Percentiles rank a stretch among this genome's conserved stretches.
phyloP scores from a whole-genome alignment of 2,113 vertebrate genomes.

The Tenrec ecaudatus region DNA sequence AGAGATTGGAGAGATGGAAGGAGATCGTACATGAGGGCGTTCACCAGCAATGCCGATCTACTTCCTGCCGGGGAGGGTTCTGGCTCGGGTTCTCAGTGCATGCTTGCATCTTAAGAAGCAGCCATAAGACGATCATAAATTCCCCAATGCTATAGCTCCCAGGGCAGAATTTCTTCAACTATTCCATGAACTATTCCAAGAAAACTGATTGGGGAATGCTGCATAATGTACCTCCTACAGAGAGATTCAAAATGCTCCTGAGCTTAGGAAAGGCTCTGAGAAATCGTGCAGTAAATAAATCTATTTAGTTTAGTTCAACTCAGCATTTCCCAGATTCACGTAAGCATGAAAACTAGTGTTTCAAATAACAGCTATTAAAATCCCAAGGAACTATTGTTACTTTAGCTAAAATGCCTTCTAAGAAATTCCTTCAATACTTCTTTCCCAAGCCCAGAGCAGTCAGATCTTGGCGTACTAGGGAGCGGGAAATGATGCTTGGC shows the following conservation, averaged over 20 bases:
- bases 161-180: neutral
- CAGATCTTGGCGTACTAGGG: neutral
- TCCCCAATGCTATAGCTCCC: neutral
- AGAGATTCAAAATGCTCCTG: conserved; percentile 13
- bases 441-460: neutral
- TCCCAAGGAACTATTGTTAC: neutral
- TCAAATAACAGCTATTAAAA: neutral
- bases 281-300: conserved; percentile 35
- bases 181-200: neutral
- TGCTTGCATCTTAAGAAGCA: neutral
- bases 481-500: neutral
- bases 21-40: neutral
- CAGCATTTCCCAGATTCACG: conserved; percentile 2
- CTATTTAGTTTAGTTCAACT: neutral
- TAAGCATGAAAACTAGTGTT: neutral
- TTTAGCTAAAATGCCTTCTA: neutral
- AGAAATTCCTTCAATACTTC: neutral
- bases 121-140: neutral
- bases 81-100: neutral
- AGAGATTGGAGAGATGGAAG: neutral
- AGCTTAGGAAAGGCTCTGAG: conserved; percentile 38
- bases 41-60: neutral
- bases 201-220: neutral
- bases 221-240: neutral
- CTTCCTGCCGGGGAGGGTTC: neutral